Evolutionary conservation across 2,888 invertebrate genomes (phyloP).

Genomic region (Ormyrus pomaceus): DNA sequence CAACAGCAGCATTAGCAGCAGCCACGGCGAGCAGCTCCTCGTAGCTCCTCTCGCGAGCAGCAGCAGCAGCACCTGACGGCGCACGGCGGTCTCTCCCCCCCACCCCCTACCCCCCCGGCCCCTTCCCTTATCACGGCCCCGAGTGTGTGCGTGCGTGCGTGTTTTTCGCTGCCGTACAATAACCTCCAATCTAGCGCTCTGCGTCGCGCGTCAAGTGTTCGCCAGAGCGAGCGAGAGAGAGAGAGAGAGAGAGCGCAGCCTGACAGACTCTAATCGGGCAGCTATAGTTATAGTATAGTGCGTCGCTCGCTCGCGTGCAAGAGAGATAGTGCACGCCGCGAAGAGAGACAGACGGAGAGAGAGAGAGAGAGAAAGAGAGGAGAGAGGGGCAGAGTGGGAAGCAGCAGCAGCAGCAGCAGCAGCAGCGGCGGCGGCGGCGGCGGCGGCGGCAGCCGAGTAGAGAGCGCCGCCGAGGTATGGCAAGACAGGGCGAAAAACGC

Average conservation of each 20-base stretch:
- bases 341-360: neutral
- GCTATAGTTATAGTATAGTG: neutral
- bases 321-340: neutral
- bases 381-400: constrained; percentile 1
- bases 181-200: too few relatives aligned
- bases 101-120: neutral
- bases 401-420: too few relatives aligned
- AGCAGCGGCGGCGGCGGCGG: too few relatives aligned
- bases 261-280: neutral
- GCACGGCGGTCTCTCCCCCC: constrained; percentile 1
- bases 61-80: constrained; percentile 15
- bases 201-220: neutral
- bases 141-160: neutral
- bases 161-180: neutral
- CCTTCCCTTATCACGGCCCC: neutral
- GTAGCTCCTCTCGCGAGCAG: constrained; percentile 11
- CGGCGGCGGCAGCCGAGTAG: too few relatives aligned
- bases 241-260: neutral
- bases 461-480: neutral
- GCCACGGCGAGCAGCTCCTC: constrained; percentile 16
- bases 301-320: neutral
- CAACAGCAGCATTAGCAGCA: constrained; percentile 2
- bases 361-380: constrained; percentile 1
- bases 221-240: neutral
- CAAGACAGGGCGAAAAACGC: neutral